Base-by-base conservation (phyloP, 2,113 vertebrate species). In the Oxygymnocypris stewartii region DNA sequence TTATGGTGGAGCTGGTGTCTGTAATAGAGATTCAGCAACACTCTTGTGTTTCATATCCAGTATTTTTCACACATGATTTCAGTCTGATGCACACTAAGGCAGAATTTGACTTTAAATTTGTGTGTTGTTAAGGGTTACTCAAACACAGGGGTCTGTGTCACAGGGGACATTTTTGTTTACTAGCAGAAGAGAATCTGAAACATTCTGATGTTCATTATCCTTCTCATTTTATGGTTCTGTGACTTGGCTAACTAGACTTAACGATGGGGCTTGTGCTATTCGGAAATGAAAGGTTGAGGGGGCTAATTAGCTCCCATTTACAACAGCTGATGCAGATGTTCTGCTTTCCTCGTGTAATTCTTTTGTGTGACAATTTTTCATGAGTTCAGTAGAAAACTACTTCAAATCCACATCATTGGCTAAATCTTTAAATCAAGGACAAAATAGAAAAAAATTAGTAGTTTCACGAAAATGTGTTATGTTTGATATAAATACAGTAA, bases 191-290 rank as follows among this genome's bases (percentile, higher is more conserved):
- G n/a, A 35, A 16, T 80, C n/a, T 80, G 57, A 79, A 7, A 85
- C n/a, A 76, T 25, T 77, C 54, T 61, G 59, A 85, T 47, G 84
- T 76, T 47, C 76, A 78, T 49, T 85, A 79, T 85, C 31, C 76
- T 42, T 79, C 12, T 51, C 75, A 78, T 85, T 79, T 76, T 67
- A 65, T 59, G 65, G 42, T 76, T 67, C 84, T 85, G 44, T 78
- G 61, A 71, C 47, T 40, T 80, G 59, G 44, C 25, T 63, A 63
- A 80, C 63, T 61, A 42, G 51, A 63, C 44, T 71, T 86, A 80
- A 86, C 40, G n/a, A 42, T 18, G 61, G 49, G 31, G 35, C 47
- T 85, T 65, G 35, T 84, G 82, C 57, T 79, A 20, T 40, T 79
- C 31, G n/a, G 59, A 73, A 79, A 85, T 75, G 67, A 85, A 79